Base-by-base conservation (phyloP, 2,113 vertebrate genomes). In the Megaleporinus macrocephalus region DNA sequence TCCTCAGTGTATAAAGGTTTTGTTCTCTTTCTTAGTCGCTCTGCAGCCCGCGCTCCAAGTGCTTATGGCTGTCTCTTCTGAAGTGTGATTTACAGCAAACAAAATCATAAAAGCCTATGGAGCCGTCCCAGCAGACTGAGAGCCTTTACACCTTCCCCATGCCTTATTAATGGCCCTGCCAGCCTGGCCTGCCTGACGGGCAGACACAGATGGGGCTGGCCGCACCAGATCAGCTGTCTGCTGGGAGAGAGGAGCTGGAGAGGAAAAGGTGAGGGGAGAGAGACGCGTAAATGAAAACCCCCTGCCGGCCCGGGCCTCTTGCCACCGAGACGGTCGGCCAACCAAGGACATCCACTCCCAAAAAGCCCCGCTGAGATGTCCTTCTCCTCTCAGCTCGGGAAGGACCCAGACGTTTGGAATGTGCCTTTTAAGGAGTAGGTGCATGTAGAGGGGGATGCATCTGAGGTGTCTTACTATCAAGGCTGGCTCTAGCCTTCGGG, bases 81-180 rank as follows among this genome's bases (percentile, higher is more conserved):
- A 80, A 68, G 47, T 24, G 57, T 73, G 62, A 83, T 78, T 83
- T 75, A 83, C 47, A 72, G 66, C 74, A 83, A 78, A 83, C 74
- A 83, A 65, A 47, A 65, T 51, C 49, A 30, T 68, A 79, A 72
- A 16, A 63, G 44, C 33, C 65, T 47, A 73, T 41, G 44, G 29
- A 70, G 80, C 33, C 16, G 30, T 68, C 65, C 29, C 65, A 68
- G 29, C 14, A 72, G 26, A 24, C 76, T 47, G 49, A 26, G 87
- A 86, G 70, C 72, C 65, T 65, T 86, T 53, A 78, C 66, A 85
- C 84, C 70, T 75, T 86, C 65, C 78, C 59, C 41, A 74, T 61
- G 29, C 65, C 70, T 87, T 29, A 68, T 51, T 66, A 59, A 73
- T 70, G 55, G 20, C n/a, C 51, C 51, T 62, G 76, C 55, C n/a